Percentiles rank a stretch among this genome's conserved stretches.
Evolutionary conservation across 2,888 invertebrate species (phyloP).

Genomic region (Aspidiotus rigidus): DNA sequence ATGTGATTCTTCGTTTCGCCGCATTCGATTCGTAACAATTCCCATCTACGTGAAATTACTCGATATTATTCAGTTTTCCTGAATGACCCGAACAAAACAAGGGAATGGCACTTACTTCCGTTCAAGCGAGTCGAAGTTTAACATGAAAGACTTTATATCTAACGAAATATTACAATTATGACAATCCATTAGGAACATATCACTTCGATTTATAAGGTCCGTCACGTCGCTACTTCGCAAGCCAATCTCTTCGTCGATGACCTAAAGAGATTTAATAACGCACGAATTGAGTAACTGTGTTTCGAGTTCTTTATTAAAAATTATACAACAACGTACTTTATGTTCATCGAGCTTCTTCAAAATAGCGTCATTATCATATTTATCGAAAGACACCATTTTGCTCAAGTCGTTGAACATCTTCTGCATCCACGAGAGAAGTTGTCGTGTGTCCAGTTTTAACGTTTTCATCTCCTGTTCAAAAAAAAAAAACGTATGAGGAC

Average conservation of each 20-base stretch:
- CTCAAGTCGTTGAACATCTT: conserved; percentile 46
- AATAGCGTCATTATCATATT: conserved; percentile 55
- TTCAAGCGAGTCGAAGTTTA: conserved; percentile 14
- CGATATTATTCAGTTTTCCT: not conserved
- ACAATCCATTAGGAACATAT: conserved; percentile 19
- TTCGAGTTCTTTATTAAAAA: not conserved
- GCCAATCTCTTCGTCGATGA: conserved; percentile 14
- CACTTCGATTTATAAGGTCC: conserved; percentile 9
- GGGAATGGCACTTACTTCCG: conserved; percentile 2
- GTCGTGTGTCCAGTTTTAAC: conserved; percentile 65
- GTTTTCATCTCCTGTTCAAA: conserved; percentile 62
- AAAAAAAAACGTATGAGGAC: not conserved
- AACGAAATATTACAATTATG: conserved; percentile 21
- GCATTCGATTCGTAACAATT: conserved; percentile 15
- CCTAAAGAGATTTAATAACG: conserved; percentile 1
- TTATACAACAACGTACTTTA: conserved; percentile 44
- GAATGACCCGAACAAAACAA: no score
- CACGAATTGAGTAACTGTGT: not conserved
- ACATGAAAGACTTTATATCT: conserved; percentile 19
- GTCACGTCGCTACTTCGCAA: conserved; percentile 4
- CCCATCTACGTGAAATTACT: conserved; percentile 16
- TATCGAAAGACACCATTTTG: conserved; percentile 58
- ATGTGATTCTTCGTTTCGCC: conserved; percentile 21
- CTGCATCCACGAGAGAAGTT: conserved; percentile 41
- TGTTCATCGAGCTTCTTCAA: conserved; percentile 61